Evolutionary conservation across 2,888 invertebrate species (phyloP).

Genomic region (Dryadula phaetusa): DNA sequence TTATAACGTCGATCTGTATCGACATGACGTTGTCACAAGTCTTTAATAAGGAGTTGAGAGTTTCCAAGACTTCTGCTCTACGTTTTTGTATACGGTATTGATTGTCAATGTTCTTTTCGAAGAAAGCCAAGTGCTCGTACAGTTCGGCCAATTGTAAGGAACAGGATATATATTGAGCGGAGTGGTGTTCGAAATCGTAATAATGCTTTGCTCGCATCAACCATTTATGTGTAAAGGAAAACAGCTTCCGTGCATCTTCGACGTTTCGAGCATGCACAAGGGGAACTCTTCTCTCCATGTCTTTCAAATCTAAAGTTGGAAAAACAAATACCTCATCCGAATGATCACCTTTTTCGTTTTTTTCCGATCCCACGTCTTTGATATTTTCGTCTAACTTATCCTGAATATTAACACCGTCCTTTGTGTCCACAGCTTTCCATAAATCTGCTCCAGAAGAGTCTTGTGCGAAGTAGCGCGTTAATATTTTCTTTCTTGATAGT

Average conservation of each 20-base stretch:
- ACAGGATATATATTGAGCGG: slow-evolving; percentile 84
- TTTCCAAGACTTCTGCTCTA: slow-evolving; percentile 84
- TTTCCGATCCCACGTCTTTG: slow-evolving; percentile 68
- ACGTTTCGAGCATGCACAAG: slow-evolving; percentile 59
- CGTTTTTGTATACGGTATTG: slow-evolving; percentile 85
- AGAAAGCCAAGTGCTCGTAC: slow-evolving; percentile 88
- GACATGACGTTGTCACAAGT: slow-evolving; percentile 78
- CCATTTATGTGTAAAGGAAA: slow-evolving; percentile 84
- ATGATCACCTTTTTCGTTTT: slow-evolving; percentile 66
- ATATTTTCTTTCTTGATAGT: slow-evolving; percentile 78
- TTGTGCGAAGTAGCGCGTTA: slow-evolving; percentile 70
- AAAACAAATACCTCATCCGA: slow-evolving; percentile 63
- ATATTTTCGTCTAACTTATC: slow-evolving; percentile 64
- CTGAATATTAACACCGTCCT: slow-evolving; percentile 51
- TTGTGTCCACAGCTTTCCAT: slow-evolving; percentile 70
- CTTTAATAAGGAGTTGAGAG: slow-evolving; percentile 81
- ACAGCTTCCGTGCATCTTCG: slow-evolving; percentile 81
- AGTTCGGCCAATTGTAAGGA: slow-evolving; percentile 86
- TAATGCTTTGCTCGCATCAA: slow-evolving; percentile 83
- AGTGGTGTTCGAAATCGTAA: slow-evolving; percentile 84
- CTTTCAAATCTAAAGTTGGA: slow-evolving; percentile 67
- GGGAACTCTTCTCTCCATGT: slow-evolving; percentile 68
- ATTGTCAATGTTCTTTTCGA: slow-evolving; percentile 87
- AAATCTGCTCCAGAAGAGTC: slow-evolving; percentile 62
- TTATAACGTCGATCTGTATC: slow-evolving; percentile 82